phyloP scores from a whole-genome alignment of 1,140 invertebrate species.

The Ceratina japonica region DNA sequence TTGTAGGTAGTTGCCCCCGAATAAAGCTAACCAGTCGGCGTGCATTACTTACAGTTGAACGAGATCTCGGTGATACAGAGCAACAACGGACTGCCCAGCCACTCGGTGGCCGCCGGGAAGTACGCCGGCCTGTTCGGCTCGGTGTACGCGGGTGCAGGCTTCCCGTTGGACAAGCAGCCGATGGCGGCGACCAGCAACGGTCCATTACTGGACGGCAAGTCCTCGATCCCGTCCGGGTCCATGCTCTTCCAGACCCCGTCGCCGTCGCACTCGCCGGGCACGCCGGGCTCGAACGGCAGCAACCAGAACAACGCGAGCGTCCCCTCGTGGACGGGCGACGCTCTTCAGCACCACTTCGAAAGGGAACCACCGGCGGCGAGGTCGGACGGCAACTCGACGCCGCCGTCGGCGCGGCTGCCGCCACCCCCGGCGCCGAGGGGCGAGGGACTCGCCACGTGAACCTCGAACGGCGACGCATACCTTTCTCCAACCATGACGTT shows the following conservation, averaged over 20 bases:
- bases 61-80: conserved; percentile 84
- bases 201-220: conserved; percentile 69
- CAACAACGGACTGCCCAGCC: conserved; percentile 76
- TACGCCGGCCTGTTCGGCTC: conserved; percentile 77
- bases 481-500: conserved; percentile 25
- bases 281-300: conserved; percentile 73
- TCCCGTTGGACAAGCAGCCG: conserved; percentile 70
- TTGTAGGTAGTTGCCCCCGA: conserved; percentile 50
- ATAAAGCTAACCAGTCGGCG: conserved; percentile 53
- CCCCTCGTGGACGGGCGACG: conserved; percentile 71
- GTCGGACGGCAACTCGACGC: conserved; percentile 69
- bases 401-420: conserved; percentile 71
- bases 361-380: conserved; percentile 66
- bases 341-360: conserved; percentile 74
- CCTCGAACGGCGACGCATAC: conserved; percentile 39
- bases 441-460: conserved; percentile 80
- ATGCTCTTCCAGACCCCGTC: conserved; percentile 77
- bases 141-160: conserved; percentile 70
- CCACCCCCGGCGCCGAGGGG: conserved; percentile 75
- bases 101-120: conserved; percentile 72
- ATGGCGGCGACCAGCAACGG: conserved; percentile 71
- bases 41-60: conserved; percentile 80
- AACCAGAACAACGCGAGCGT: conserved; percentile 72
- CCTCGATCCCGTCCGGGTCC: conserved; percentile 72
- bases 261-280: conserved; percentile 72